A percentile compares a stretch with the other conserved stretches of the same genome.
phyloP scores from a whole-genome alignment of 1,140 invertebrate species.

The Tetranychus cinnabarinus region DNA sequence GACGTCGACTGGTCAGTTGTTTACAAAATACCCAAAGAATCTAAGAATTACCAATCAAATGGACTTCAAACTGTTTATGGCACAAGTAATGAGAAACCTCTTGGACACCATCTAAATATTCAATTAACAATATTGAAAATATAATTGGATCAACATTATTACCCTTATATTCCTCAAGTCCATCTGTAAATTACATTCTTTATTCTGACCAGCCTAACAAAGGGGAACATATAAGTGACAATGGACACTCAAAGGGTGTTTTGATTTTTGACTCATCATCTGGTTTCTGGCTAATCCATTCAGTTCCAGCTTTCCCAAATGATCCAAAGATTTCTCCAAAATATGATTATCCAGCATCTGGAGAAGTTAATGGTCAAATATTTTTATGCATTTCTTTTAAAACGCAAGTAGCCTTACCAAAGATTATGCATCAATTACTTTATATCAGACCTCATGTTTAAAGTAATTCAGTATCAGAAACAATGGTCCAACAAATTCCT shows the following conservation, averaged over 20 bases:
- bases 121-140: neutral
- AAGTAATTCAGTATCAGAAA: neutral
- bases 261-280: slow-evolving; percentile 36
- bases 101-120: neutral
- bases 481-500: neutral
- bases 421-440: neutral
- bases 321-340: neutral
- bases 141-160: neutral
- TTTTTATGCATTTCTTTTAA: neutral
- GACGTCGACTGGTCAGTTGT: slow-evolving; percentile 11
- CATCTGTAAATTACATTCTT: neutral
- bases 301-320: slow-evolving; percentile 34
- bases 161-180: neutral
- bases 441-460: neutral
- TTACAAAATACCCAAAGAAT: slow-evolving; percentile 13
- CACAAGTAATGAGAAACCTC: neutral
- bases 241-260: slow-evolving; percentile 26
- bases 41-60: neutral
- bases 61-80: neutral
- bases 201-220: neutral
- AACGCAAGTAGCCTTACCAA: neutral
- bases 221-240: neutral
- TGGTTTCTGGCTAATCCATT: slow-evolving; percentile 76
- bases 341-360: neutral
- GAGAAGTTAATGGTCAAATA: neutral